A percentile compares a stretch with the other conserved stretches of the same genome.
These are phyloP conservation scores for Syndactyla subalaris DNA, from an alignment of 2,797 vertebrate genomes.

Conservation along the genomic window DNA sequence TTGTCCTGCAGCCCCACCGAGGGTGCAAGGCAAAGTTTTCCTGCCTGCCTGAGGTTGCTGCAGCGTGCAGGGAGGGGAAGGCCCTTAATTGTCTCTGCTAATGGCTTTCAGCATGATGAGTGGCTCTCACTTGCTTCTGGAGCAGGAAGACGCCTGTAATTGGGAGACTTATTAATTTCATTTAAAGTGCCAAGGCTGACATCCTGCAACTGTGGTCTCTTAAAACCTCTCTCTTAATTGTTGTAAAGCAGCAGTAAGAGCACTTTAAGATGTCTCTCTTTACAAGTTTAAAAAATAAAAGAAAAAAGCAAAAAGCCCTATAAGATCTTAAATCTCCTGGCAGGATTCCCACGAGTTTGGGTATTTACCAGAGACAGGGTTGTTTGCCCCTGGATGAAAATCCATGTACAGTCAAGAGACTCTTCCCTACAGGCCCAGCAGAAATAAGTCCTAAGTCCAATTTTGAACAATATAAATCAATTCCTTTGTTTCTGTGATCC, in stretches of 20 bases:
- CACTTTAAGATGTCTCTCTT: constrained; percentile 29
- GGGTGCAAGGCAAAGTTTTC: background rate
- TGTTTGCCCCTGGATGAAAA: background rate
- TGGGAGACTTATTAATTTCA: constrained; percentile 12
- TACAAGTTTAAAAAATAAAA: background rate
- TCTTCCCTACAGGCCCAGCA: background rate
- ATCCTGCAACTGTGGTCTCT: constrained; percentile 31
- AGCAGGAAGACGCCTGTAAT: constrained; percentile 28
- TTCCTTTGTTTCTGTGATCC: background rate
- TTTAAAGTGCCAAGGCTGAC: constrained; percentile 2
- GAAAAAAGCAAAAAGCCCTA: background rate
- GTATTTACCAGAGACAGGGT: background rate
- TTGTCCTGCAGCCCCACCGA: background rate
- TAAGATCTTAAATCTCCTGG: constrained; percentile 16
- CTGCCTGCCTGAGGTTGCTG: background rate
- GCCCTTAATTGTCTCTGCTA: background rate
- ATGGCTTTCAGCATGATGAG: constrained; percentile 20
- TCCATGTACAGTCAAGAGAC: background rate
- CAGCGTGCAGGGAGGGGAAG: background rate
- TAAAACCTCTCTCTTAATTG: constrained; percentile 20
- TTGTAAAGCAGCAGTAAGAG: constrained; percentile 15
- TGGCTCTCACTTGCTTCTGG: background rate
- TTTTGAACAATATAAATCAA: background rate
- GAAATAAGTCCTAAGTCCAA: background rate
- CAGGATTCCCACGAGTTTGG: background rate